A percentile compares a stretch with the other conserved stretches of the same genome.
These are phyloP conservation scores for Hoplostethus mediterraneus DNA, from an alignment of 2,797 vertebrate genomes.

Conservation along the genomic window DNA sequence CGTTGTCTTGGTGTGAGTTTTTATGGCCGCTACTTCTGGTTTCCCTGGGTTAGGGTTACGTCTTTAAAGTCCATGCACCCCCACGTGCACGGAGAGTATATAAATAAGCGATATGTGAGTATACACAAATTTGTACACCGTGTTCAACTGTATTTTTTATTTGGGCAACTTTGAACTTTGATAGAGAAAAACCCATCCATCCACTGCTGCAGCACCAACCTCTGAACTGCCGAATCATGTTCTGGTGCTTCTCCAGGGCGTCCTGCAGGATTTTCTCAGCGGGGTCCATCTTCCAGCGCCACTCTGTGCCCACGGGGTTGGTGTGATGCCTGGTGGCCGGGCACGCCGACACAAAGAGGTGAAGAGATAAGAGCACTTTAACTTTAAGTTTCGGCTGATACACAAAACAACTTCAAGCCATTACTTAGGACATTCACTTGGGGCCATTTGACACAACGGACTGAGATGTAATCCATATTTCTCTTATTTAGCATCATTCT, in stretches of 20 bases:
- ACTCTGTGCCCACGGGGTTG: slow-evolving; percentile 97
- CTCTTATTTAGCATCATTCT: neutral
- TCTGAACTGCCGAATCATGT: slow-evolving; percentile 94
- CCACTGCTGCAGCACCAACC: slow-evolving; percentile 78
- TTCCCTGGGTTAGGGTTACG: no score
- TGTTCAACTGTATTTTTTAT: no score
- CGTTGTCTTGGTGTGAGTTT: neutral
- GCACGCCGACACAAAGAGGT: neutral
- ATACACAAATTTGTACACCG: no score
- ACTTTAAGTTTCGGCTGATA: no score
- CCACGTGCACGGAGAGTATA: no score
- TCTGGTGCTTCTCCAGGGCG: slow-evolving; percentile 91
- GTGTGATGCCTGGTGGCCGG: slow-evolving; percentile 90
- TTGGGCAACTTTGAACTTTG: no score
- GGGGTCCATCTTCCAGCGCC: slow-evolving; percentile 96
- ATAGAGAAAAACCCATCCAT: neutral
- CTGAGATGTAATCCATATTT: neutral
- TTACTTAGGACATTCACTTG: no score
- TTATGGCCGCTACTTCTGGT: no score
- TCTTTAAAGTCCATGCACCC: no score
- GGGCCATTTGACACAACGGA: no score
- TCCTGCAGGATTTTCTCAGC: slow-evolving; percentile 92
- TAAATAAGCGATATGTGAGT: no score
- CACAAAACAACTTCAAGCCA: no score
- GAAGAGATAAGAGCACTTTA: neutral